Conservation (phyloP, 2,113 vertebrate species). For the Chaenocephalus aceratus region DNA sequence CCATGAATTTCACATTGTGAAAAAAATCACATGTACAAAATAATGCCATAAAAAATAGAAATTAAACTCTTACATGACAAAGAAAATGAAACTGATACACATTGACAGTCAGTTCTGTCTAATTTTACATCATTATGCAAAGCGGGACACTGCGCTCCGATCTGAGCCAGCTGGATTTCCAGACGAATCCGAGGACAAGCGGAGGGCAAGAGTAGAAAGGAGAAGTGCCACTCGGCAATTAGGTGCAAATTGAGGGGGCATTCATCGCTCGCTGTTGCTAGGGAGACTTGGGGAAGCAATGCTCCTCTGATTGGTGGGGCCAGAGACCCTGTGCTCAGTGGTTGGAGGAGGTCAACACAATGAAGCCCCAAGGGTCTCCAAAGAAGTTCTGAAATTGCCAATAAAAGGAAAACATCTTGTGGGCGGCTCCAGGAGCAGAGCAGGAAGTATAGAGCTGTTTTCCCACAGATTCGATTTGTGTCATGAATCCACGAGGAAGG, state of each 20-base stretch:
- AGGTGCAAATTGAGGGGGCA: constrained; percentile 87
- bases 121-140: constrained; percentile 72
- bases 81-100: constrained; percentile 79
- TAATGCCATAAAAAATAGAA: constrained; percentile 82
- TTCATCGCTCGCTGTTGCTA: constrained; percentile 90
- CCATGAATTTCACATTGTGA: constrained; percentile 99
- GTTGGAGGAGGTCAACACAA: constrained; percentile 80
- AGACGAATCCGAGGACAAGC: constrained; percentile 52
- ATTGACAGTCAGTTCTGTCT: constrained; percentile 79
- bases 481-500: constrained; percentile 6
- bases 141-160: constrained; percentile 61
- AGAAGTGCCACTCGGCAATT: constrained; percentile 86
- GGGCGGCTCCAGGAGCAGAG: constrained; percentile 32
- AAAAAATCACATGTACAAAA: constrained; percentile 94
- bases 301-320: constrained; percentile 86
- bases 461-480: constrained; percentile 5
- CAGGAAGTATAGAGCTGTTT: constrained; percentile 32
- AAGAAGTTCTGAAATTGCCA: constrained; percentile 81
- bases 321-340: constrained; percentile 83
- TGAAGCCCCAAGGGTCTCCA: constrained; percentile 60
- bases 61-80: constrained; percentile 86
- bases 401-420: constrained; percentile 45
- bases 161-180: constrained; percentile 44
- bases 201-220: constrained; percentile 67
- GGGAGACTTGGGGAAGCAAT: constrained; percentile 88